Conservation (phyloP, 2,888 invertebrate species). For the Andrena bicolor region DNA sequence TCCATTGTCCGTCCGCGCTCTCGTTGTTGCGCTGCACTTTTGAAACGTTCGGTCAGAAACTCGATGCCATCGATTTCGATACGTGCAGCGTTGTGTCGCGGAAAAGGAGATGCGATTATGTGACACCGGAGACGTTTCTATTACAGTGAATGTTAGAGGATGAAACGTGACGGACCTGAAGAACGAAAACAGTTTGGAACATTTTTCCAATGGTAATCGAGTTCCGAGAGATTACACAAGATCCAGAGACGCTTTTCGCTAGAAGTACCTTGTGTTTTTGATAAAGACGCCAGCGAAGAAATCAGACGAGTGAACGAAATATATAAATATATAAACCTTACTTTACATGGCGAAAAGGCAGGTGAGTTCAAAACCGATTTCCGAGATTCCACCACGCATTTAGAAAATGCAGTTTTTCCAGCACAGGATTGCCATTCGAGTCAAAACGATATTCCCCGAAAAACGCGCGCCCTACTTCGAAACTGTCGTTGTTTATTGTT, state of each 20-base stretch:
- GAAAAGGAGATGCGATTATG: constrained; percentile 21
- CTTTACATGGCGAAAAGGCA: too few relatives aligned
- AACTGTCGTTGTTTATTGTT: constrained; percentile 45
- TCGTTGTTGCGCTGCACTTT: background rate
- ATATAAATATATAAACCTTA: too few relatives aligned
- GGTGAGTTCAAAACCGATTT: background rate
- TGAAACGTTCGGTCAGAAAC: constrained; percentile 5
- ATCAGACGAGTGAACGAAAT: background rate
- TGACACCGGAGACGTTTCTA: constrained; percentile 3
- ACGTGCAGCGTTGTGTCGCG: background rate
- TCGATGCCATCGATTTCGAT: background rate
- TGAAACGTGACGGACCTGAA: background rate
- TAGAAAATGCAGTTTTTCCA: background rate
- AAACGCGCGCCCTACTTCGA: constrained; percentile 60
- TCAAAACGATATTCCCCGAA: constrained; percentile 50
- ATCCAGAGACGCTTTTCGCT: constrained; percentile 3
- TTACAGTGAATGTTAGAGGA: background rate
- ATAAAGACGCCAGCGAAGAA: background rate
- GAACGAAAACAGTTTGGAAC: background rate
- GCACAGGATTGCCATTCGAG: constrained; percentile 28
- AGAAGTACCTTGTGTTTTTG: background rate
- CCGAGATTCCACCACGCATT: constrained; percentile 4
- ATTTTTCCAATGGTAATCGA: background rate
- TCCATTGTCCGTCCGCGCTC: background rate
- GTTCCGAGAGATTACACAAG: background rate